phyloP scores from a whole-genome alignment of 2,113 vertebrate genomes.

The Chitala chitala region DNA sequence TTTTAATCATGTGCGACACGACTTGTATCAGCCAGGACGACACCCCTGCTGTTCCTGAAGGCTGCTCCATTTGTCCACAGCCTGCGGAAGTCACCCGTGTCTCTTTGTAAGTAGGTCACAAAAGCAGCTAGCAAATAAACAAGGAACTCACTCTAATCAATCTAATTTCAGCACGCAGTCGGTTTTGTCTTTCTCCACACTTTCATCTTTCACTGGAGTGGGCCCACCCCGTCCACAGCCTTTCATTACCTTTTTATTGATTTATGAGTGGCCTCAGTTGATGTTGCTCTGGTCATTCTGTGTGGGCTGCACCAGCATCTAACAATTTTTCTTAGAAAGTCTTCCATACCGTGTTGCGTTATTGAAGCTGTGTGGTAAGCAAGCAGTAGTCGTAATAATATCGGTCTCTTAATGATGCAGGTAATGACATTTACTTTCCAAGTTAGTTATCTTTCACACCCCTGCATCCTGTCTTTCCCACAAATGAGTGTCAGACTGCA shows the following conservation, averaged over 20 bases:
- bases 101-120: not conserved
- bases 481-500: not conserved
- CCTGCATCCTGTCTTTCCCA: not conserved
- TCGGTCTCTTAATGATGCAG: not conserved
- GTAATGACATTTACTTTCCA: not conserved
- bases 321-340: no score
- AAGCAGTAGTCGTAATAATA: not conserved
- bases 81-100: not conserved
- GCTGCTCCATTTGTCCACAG: not conserved
- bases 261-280: not conserved
- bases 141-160: not conserved
- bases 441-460: not conserved
- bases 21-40: not conserved
- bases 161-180: not conserved
- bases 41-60: not conserved
- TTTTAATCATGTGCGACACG: not conserved
- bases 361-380: not conserved
- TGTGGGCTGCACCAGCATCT: no score
- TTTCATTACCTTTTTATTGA: conserved; percentile 11
- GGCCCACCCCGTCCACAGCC: no score
- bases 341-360: not conserved
- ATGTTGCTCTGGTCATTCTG: no score
- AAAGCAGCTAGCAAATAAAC: not conserved
- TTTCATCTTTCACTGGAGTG: not conserved
- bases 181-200: not conserved